Conservation (phyloP, 2,797 vertebrate genomes). For the Salarias fasciatus region DNA sequence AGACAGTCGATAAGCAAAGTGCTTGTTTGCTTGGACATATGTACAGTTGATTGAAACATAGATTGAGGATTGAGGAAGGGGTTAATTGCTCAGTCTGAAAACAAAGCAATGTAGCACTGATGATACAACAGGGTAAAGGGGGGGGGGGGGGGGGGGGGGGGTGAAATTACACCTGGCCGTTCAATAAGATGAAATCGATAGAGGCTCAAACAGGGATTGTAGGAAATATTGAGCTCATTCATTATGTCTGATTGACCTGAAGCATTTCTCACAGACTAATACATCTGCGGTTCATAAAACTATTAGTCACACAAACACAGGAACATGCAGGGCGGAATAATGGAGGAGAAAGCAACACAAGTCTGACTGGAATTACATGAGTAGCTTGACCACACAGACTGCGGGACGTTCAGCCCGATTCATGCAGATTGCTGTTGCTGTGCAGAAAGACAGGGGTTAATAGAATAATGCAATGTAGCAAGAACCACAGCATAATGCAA, state of each 20-base stretch:
- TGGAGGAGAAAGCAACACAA: background rate
- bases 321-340: background rate
- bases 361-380: conserved; percentile 18
- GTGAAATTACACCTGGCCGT: conserved; percentile 35
- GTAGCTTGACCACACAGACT: conserved; percentile 42
- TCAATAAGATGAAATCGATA: conserved; percentile 59
- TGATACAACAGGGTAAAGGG: conserved; percentile 35
- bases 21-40: conserved; percentile 22
- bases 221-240: conserved; percentile 44
- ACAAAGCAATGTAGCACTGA: conserved; percentile 40
- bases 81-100: conserved; percentile 50
- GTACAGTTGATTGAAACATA: no score
- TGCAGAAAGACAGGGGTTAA: conserved; percentile 69
- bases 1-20: conserved; percentile 42
- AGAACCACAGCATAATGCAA: conserved; percentile 62
- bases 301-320: conserved; percentile 10
- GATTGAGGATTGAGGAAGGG: background rate
- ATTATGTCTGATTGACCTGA: conserved; percentile 50
- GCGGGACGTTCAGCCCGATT: no score
- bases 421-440: conserved; percentile 36
- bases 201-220: conserved; percentile 16
- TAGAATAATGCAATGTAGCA: conserved; percentile 64
- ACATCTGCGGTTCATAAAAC: conserved; percentile 20
- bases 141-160: conserved; percentile 20
- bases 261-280: conserved; percentile 31